Evolutionary conservation across 2,113 vertebrate species (phyloP), one percentile per base, ranked within the genome.

Genomic region (Cyprinodon brontotheroides): DNA sequence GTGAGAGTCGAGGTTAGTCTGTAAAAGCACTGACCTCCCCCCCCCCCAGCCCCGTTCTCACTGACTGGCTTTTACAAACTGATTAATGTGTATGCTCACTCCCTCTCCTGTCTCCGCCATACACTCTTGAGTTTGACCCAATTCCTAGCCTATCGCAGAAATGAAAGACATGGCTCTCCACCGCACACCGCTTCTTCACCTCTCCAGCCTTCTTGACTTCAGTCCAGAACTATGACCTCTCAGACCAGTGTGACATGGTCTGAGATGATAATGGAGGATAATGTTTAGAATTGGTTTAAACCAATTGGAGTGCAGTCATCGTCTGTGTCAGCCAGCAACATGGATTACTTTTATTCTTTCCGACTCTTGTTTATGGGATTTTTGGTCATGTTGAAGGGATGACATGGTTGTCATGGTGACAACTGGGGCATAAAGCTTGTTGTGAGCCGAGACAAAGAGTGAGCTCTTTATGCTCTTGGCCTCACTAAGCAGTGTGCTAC

Each of bases 341-440:
- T 79, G 77, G 88, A 80, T 88, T 83, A 83, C 86, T 85, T 77
- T 73, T 89, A 89, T 81, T 83, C 77, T 82, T 83, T 80, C 82
- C 81, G 79, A 84, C 78, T 89, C 84, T 79, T 89, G 75, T 91
- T 89, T 84, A 81, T 87, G 67, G 79, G 78, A 87, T 89, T 85
- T 90, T 74, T 93, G 82, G 76, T 73, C 74, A 62, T 90, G 91
- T 91, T 91, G 83, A 93, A 90, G 78, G 84, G 87, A 90, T 68
- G 69, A 80, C 66, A 68, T 61, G 88, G 90, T 93, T 92, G 90
- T 92, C 91, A 93, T 94, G 91, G 93, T 91, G 92, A 94, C 88
- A 84, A 67, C 40, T 79, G 84, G 88, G 83, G 86, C 90, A 90
- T 93, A 87, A 88, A 88, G 89, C 89, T 85, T 89, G 86, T 88